Percentiles rank a stretch among this genome's conserved stretches.
phyloP scores from a whole-genome alignment of 2,888 invertebrate species.

The Bedellia somnulentella region DNA sequence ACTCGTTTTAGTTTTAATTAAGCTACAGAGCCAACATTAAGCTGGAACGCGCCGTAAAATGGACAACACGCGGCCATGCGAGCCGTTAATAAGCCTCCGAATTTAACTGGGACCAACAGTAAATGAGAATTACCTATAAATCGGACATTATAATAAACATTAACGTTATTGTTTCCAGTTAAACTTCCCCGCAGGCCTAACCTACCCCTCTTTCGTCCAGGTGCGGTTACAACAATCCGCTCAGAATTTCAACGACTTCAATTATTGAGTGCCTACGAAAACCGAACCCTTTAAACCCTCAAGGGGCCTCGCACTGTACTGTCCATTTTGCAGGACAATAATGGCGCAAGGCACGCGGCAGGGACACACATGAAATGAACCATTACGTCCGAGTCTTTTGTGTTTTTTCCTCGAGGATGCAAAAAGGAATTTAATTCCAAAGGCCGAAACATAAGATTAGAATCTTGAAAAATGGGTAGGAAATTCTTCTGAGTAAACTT shows the following conservation, averaged over 20 bases:
- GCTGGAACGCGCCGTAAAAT: constrained; percentile 37
- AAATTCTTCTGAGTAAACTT: too few species aligned
- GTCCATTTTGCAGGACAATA: constrained; percentile 46
- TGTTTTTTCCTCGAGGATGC: constrained; percentile 18
- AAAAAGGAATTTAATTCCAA: constrained; percentile 23
- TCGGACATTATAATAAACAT: constrained; percentile 55
- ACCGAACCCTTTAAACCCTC: constrained; percentile 49
- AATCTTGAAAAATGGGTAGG: too few species aligned
- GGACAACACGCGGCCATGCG: constrained; percentile 24
- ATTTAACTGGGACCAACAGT: constrained; percentile 35
- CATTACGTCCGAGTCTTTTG: constrained; percentile 24
- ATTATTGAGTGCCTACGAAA: constrained; percentile 54
- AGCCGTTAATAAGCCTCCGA: constrained; percentile 37
- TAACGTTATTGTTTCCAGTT: constrained; percentile 51
- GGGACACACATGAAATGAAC: constrained; percentile 32
- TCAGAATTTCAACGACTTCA: constrained; percentile 57
- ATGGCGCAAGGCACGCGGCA: constrained; percentile 31
- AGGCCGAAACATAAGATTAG: constrained; percentile 15
- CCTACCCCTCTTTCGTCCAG: constrained; percentile 15
- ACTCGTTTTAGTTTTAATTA: constrained; percentile 54
- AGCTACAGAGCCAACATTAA: constrained; percentile 35
- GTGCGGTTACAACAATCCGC: constrained; percentile 46
- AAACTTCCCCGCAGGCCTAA: constrained; percentile 19
- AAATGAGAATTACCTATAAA: constrained; percentile 54
- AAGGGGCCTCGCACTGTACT: constrained; percentile 42